Conservation (phyloP, 2,797 vertebrate species). For the Amblyraja radiata region DNA sequence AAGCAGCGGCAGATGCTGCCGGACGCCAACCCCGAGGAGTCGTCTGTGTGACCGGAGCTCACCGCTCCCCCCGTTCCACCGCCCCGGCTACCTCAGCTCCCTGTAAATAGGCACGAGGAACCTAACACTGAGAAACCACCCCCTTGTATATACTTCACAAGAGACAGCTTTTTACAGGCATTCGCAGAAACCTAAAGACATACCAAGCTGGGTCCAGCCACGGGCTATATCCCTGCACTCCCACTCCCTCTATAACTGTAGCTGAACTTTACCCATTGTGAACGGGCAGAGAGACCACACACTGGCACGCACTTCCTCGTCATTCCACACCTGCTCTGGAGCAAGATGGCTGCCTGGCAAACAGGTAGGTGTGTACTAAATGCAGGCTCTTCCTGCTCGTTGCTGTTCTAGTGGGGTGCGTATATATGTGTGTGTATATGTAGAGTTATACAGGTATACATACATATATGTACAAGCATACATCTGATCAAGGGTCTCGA, state of each 20-base stretch:
- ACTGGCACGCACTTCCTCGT: neutral
- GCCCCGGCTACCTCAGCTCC: conserved; percentile 34
- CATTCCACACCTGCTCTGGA: neutral
- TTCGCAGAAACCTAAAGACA: too few relatives aligned
- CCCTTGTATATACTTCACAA: neutral
- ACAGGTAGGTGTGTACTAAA: neutral
- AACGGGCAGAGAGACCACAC: neutral
- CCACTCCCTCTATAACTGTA: neutral
- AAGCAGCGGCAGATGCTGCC: conserved; percentile 88
- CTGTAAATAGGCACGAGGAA: neutral
- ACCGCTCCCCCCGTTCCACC: neutral
- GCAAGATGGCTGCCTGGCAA: neutral
- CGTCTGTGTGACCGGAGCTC: conserved; percentile 68
- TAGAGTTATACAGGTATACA: too few relatives aligned
- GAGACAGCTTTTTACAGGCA: neutral
- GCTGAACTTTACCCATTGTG: neutral
- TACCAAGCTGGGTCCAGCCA: neutral
- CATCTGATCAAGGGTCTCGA: too few relatives aligned
- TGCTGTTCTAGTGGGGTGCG: too few relatives aligned
- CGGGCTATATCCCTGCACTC: neutral
- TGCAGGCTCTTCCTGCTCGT: too few relatives aligned
- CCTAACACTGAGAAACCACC: neutral
- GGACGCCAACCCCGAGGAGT: conserved; percentile 92
- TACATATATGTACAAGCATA: too few relatives aligned
- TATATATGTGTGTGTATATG: too few relatives aligned